Evolutionary conservation across 2,797 vertebrate genomes (phyloP).

Genomic region (Danio albolineatus): DNA sequence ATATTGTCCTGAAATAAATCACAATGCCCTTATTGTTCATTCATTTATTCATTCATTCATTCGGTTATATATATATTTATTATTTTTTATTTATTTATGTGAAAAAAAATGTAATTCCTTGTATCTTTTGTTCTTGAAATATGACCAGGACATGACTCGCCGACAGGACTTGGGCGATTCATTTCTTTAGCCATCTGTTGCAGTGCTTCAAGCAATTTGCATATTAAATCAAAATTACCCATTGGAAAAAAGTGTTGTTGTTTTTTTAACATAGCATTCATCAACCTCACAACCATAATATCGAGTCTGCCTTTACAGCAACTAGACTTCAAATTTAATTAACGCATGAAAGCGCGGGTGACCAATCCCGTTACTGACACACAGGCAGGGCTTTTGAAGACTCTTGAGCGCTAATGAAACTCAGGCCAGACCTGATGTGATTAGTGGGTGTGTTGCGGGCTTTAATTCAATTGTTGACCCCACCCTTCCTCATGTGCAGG

Average conservation of each 20-base stretch:
- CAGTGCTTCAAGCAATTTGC: neutral
- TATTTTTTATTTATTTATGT: neutral
- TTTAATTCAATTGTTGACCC: conserved; percentile 58
- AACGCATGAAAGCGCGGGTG: conserved; percentile 45
- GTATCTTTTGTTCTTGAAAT: neutral
- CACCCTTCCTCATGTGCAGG: conserved; percentile 37
- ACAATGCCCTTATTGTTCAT: too few species aligned
- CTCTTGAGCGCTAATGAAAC: conserved; percentile 57
- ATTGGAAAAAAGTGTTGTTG: conserved; percentile 1
- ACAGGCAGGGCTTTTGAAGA: conserved; percentile 56
- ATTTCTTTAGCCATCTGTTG: conserved; percentile 8
- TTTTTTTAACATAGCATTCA: conserved; percentile 23
- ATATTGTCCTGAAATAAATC: neutral
- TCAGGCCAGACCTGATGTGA: conserved; percentile 54
- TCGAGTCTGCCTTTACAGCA: neutral
- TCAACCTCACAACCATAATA: neutral
- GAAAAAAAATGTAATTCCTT: neutral
- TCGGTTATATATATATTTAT: too few species aligned
- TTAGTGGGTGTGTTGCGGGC: conserved; percentile 55
- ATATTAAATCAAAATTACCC: conserved; percentile 9
- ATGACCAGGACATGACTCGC: neutral
- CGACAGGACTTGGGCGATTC: neutral
- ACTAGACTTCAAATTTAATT: conserved; percentile 55
- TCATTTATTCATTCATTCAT: too few species aligned
- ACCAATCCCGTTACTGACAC: conserved; percentile 41